Evolutionary conservation across 2,888 invertebrate species (phyloP), one percentile per base, ranked within the genome.

Genomic region (Gnatocerus cornutus): DNA sequence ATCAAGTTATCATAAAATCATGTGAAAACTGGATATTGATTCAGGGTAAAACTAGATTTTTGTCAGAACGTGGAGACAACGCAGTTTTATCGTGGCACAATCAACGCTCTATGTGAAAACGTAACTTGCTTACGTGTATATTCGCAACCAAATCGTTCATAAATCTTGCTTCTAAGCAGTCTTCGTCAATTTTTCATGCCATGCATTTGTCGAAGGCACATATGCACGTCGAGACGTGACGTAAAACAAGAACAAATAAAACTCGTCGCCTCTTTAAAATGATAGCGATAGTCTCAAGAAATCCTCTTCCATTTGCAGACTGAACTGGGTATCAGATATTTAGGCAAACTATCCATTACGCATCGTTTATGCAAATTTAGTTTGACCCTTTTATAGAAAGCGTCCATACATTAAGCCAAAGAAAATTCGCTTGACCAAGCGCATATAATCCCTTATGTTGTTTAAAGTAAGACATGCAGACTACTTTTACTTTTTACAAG

Each of bases 171-270:
- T 43, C 21, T 14, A 37, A 37, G 37, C 37, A 37, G 37, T 8
- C n/a, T n/a, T 41, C 13, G 41, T 41, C 41, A 12, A 41, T 41
- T 41, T 12, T 41, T 41, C 41, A 41, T 41, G 13, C 9, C 12
- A 7, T 41, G 41, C 41, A 41, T 41, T 41, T 37, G 37, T 37
- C 37, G 37, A 37, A 37, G 45, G 7, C 21, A 45, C 7, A 45
- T 12, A 45, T 13, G 45, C 45, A 37, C 37, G 37, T 37, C n/a
- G 8, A 37, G 41, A 58, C 58, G 59, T 59, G 59, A 59, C 46
- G 12, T 29, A 46, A 46, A 33, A 45, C 43, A 10, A 59, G 59
- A 30, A 59, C 46, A 59, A n/a, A 59, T 59, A 59, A 59, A 59
- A 29, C 59, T 46, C 59, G 29, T 45, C 33, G 29, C 37, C 16